Percentiles rank a stretch among this genome's conserved stretches.
Evolutionary conservation across 1,140 invertebrate species (phyloP).

Genomic region (Bathynomus jamesi): DNA sequence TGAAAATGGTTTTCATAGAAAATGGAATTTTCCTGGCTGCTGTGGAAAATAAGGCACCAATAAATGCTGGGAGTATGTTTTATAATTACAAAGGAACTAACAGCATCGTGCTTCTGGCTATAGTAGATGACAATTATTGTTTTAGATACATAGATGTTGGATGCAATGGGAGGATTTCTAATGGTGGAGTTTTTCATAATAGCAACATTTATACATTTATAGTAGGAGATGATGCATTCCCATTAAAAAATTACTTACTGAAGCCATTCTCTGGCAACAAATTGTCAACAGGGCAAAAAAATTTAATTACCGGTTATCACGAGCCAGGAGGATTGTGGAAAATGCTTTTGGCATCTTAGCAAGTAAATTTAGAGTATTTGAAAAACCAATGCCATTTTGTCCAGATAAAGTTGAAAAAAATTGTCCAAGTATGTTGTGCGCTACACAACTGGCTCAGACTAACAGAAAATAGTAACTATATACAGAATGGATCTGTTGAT

Average conservation of each 20-base stretch:
- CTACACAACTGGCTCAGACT: too few relatives aligned
- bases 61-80: slow-evolving; percentile 1
- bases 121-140: background rate
- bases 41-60: background rate
- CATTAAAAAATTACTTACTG: background rate
- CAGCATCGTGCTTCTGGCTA: too few relatives aligned
- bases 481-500: too few relatives aligned
- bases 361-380: background rate
- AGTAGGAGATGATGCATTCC: slow-evolving; percentile 6
- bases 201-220: background rate
- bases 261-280: background rate
- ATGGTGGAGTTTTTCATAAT: background rate
- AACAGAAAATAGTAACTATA: too few relatives aligned
- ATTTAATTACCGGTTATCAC: too few relatives aligned
- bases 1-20: background rate
- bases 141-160: background rate
- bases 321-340: too few relatives aligned
- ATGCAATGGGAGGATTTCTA: background rate
- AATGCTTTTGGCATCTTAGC: too few relatives aligned
- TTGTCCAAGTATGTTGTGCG: too few relatives aligned
- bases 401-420: slow-evolving; percentile 2
- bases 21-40: slow-evolving; percentile 12
- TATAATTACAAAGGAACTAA: slow-evolving; percentile 12
- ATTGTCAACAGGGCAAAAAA: background rate
- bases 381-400: background rate